Evolutionary conservation across 2,113 vertebrate genomes (phyloP).

Genomic region (Neodon shergylaensis): DNA sequence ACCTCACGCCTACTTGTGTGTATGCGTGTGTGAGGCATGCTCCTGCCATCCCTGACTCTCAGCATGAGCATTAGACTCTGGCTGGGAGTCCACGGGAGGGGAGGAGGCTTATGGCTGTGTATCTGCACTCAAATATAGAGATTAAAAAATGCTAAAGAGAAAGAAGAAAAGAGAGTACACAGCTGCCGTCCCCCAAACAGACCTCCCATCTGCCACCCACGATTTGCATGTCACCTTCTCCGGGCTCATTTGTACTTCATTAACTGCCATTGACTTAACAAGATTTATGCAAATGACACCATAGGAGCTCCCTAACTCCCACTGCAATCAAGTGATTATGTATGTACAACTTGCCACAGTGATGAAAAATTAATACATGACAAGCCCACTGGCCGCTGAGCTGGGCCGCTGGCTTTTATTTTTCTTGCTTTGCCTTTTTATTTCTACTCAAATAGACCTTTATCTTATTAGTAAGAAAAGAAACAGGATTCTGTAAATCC

Average conservation of each 20-base stretch:
- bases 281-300: constrained; percentile 94
- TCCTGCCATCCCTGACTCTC: fast-evolving
- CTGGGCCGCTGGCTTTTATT: constrained; percentile 83
- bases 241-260: constrained; percentile 94
- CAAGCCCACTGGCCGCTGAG: constrained; percentile 86
- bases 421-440: constrained; percentile 79
- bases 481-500: background rate
- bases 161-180: constrained; percentile 79
- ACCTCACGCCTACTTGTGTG: fast-evolving
- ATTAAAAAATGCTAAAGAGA: constrained; percentile 53
- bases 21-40: fast-evolving
- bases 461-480: constrained; percentile 59
- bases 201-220: constrained; percentile 94
- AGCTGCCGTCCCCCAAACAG: constrained; percentile 90
- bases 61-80: fast-evolving
- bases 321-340: constrained; percentile 92
- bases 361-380: constrained; percentile 91
- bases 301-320: constrained; percentile 89
- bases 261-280: constrained; percentile 94
- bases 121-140: constrained; percentile 76
- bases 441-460: constrained; percentile 67
- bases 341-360: constrained; percentile 90
- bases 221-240: constrained; percentile 93
- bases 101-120: constrained; percentile 61
- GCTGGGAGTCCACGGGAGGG: background rate